Percentiles rank a stretch among this genome's conserved stretches.
phyloP scores from a whole-genome alignment of 2,797 vertebrate species.

The Xiphorhynchus erythropygius region DNA sequence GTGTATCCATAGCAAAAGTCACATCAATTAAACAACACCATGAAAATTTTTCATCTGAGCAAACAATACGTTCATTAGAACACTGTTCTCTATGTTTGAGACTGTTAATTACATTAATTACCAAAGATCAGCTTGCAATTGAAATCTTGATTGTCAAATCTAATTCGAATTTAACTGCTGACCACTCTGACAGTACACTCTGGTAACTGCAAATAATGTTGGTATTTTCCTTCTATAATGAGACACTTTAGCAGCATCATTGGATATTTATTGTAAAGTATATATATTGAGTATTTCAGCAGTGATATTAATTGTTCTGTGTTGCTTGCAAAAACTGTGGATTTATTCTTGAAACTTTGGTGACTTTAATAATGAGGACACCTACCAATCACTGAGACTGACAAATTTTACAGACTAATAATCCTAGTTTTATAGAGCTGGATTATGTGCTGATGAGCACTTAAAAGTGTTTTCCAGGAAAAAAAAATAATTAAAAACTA shows the following conservation, averaged over 20 bases:
- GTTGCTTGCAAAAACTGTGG: neutral
- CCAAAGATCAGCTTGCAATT: slow-evolving; percentile 13
- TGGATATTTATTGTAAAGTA: neutral
- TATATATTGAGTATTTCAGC: neutral
- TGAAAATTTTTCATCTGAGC: slow-evolving; percentile 38
- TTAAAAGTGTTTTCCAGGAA: neutral
- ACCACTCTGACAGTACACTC: neutral
- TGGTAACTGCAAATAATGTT: neutral
- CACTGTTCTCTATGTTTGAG: slow-evolving; percentile 30
- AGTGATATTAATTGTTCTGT: neutral
- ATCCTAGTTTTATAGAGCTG: neutral
- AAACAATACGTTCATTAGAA: slow-evolving; percentile 31
- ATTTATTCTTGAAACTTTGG: neutral
- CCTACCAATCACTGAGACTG: rapidly evolving
- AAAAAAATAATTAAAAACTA: no score
- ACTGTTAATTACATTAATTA: slow-evolving; percentile 66
- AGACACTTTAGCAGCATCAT: neutral
- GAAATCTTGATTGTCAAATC: slow-evolving; percentile 48
- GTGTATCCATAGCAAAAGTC: slow-evolving; percentile 15
- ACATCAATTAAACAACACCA: slow-evolving; percentile 21
- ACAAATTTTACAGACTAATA: neutral
- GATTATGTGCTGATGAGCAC: neutral
- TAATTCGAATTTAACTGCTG: slow-evolving; percentile 19
- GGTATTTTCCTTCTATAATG: neutral
- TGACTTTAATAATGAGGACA: neutral